These are phyloP conservation scores for Atta texana DNA, from an alignment of 1,140 invertebrate genomes.

Conservation along the genomic window DNA sequence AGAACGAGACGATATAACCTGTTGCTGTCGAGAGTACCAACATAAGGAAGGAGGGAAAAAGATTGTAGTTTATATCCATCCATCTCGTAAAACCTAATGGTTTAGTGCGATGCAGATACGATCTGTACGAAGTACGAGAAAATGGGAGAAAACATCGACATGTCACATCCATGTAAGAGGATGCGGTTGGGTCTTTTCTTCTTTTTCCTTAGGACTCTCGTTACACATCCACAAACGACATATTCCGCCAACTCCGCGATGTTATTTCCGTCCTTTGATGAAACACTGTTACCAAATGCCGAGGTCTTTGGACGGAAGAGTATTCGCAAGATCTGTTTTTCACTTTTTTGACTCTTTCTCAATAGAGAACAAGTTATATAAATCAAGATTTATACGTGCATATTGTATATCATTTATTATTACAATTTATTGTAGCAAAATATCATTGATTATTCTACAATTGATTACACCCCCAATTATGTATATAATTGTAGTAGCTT, in stretches of 20 bases:
- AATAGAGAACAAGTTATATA: background rate
- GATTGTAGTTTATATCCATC: slow-evolving; percentile 68
- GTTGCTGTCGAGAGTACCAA: slow-evolving; percentile 56
- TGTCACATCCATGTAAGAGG: slow-evolving; percentile 48
- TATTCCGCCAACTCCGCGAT: background rate
- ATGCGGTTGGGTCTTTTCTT: background rate
- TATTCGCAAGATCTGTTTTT: background rate
- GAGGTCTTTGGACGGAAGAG: background rate
- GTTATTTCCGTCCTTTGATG: background rate
- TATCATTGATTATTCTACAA: too few species aligned
- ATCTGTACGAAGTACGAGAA: slow-evolving; percentile 48
- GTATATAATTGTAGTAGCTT: too few species aligned
- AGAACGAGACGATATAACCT: slow-evolving; percentile 68
- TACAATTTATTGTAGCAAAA: too few species aligned
- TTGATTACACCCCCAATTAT: too few species aligned
- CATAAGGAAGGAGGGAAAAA: background rate
- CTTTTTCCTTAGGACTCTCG: background rate
- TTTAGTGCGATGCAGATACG: slow-evolving; percentile 68
- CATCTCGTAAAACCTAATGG: slow-evolving; percentile 73
- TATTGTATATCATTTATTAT: too few species aligned
- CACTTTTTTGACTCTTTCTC: background rate
- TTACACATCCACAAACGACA: background rate
- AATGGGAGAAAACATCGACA: slow-evolving; percentile 20
- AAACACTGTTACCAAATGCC: background rate
- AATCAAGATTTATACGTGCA: background rate